Percentiles rank a stretch among this genome's conserved stretches.
These are phyloP conservation scores for Syngnathus rostellatus DNA, from an alignment of 2,797 vertebrate species.

Conservation along the genomic window DNA sequence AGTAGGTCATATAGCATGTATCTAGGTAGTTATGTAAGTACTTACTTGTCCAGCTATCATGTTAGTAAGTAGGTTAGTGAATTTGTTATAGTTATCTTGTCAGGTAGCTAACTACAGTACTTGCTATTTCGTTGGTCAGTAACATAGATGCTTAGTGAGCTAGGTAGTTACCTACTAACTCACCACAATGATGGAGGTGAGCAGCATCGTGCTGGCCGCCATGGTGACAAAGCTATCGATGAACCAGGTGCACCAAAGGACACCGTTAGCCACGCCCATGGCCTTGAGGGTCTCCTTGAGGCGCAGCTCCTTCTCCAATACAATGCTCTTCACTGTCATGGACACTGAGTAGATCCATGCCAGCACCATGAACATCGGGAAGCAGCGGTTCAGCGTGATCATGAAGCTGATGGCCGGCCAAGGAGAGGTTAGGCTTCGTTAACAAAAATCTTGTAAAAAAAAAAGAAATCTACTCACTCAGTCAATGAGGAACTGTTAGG, in stretches of 20 bases:
- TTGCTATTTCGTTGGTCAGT: no score
- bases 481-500: no score
- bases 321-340: slow-evolving; percentile 89
- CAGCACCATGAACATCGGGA: slow-evolving; percentile 93
- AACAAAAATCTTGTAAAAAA: not conserved
- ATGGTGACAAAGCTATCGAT: slow-evolving; percentile 89
- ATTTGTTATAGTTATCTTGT: no score
- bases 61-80: slow-evolving; percentile 14
- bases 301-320: slow-evolving; percentile 89
- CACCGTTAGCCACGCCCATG: slow-evolving; percentile 80
- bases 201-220: slow-evolving; percentile 78
- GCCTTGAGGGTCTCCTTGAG: slow-evolving; percentile 90
- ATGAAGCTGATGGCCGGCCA: slow-evolving; percentile 73
- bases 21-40: not conserved
- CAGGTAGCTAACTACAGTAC: no score
- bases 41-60: not conserved
- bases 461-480: not conserved
- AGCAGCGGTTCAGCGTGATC: slow-evolving; percentile 91
- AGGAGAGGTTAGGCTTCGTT: not conserved
- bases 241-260: slow-evolving; percentile 92
- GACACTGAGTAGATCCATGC: slow-evolving; percentile 96
- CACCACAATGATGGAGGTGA: slow-evolving; percentile 84
- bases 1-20: not conserved
- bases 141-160: no score
- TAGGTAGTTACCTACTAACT: slow-evolving; percentile 38